Percentiles rank a stretch among this genome's conserved stretches.
Conservation (phyloP, 2,888 invertebrate genomes). For the Penaeus monodon region DNA sequence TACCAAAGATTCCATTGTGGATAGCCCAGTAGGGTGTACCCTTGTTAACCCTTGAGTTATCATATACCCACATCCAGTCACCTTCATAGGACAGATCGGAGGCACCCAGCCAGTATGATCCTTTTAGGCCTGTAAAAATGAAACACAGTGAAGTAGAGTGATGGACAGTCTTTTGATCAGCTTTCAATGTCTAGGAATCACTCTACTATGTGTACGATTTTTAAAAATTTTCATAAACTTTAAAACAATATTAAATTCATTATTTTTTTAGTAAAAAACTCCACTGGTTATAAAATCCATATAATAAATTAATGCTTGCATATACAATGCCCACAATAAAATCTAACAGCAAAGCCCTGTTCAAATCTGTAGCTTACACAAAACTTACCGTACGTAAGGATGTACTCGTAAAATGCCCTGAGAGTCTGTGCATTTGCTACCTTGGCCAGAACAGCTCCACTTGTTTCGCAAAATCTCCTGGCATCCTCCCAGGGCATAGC, state of each 20-base stretch:
- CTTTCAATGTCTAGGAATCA: too few relatives aligned
- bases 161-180: too few relatives aligned
- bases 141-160: too few relatives aligned
- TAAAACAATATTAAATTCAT: too few relatives aligned
- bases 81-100: background rate
- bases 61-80: conserved; percentile 1
- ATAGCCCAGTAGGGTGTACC: conserved; percentile 22
- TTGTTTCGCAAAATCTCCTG: background rate
- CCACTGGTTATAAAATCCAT: too few relatives aligned
- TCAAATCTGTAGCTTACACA: background rate
- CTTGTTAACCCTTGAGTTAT: background rate
- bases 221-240: too few relatives aligned
- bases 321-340: too few relatives aligned
- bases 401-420: conserved; percentile 9
- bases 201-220: too few relatives aligned
- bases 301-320: too few relatives aligned
- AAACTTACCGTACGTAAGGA: conserved; percentile 9
- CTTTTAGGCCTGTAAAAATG: background rate
- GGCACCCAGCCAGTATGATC: conserved; percentile 11
- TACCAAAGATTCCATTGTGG: background rate
- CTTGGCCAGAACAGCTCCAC: background rate
- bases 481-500: conserved; percentile 14
- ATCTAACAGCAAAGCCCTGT: too few relatives aligned
- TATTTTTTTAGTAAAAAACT: too few relatives aligned
- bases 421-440: background rate